Percentiles rank a stretch among this genome's conserved stretches.
phyloP scores from a whole-genome alignment of 2,888 invertebrate genomes.

The Drosophila cognata region DNA sequence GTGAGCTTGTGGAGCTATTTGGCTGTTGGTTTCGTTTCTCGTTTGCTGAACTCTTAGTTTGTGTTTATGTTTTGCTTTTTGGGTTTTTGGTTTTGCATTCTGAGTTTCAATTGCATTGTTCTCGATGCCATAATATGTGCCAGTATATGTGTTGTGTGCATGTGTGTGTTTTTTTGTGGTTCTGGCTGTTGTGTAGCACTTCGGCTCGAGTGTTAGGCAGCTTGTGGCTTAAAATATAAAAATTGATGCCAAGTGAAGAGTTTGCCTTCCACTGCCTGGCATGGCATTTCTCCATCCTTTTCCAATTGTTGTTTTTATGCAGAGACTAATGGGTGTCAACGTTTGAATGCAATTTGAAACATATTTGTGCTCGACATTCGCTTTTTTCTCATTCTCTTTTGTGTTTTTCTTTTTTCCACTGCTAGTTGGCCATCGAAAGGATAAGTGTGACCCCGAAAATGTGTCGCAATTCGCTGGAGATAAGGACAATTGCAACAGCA shows the following conservation, averaged over 20 bases:
- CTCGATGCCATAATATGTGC: conserved; percentile 31
- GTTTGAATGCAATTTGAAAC: conserved; percentile 75
- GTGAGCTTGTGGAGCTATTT: conserved; percentile 27
- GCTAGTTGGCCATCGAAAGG: conserved; percentile 16
- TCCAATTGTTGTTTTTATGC: conserved; percentile 36
- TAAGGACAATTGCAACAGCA: conserved; percentile 46
- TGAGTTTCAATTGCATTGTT: conserved; percentile 76
- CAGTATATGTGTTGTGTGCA: not conserved
- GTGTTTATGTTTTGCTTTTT: conserved; percentile 59
- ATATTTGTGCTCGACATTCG: conserved; percentile 55
- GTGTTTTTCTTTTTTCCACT: conserved; percentile 19
- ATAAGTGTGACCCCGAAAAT: conserved; percentile 15
- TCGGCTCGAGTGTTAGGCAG: conserved; percentile 67
- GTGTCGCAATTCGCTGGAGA: conserved; percentile 15
- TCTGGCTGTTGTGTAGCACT: conserved; percentile 26
- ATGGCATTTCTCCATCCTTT: conserved; percentile 36
- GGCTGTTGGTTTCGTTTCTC: conserved; percentile 56
- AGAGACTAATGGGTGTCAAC: conserved; percentile 74
- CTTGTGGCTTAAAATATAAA: conserved; percentile 76
- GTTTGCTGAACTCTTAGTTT: conserved; percentile 60
- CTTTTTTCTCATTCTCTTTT: conserved; percentile 9
- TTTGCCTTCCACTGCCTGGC: conserved; percentile 40
- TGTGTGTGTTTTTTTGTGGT: conserved; percentile 2
- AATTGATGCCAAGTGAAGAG: conserved; percentile 77
- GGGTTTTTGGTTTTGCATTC: conserved; percentile 52